Base-by-base conservation (phyloP, 2,888 invertebrate genomes). In the Drosophila prostipennis region DNA sequence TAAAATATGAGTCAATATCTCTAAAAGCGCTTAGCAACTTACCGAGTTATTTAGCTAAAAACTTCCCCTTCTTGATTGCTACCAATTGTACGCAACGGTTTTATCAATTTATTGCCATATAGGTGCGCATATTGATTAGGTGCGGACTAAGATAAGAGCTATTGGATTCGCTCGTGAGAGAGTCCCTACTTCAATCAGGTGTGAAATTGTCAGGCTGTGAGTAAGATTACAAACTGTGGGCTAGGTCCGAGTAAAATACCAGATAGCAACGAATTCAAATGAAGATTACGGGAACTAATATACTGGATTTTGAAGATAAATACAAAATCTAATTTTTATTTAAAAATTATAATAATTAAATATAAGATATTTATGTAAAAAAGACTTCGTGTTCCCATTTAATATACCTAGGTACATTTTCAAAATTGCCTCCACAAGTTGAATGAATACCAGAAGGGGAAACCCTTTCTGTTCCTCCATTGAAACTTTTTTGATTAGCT, bases 121-220 rank as follows among this genome's bases (percentile, higher is more conserved):
- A 13, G n/a, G 10, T 16, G 11, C 16, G 43, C 43, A 61, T 53
- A 70, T 61, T 36, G 42, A 48, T 54, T 19, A 37, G 42, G 13
- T 23, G 19, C 5, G 14, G 11, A 23, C 13, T 36, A 5, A 67
- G 46, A 68, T 55, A 59, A 40, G 37, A 26, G 26, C 16, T 39
- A 29, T 29, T 45, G 29, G 6, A 11, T 11, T 26, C 2, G 37
- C 26, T 26, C 6, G n/a, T 26, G 14, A 8, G 32, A 23, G 6
- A 8, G 10, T 2, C 11, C n/a, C 6, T 11, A 34, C 11, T 14
- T 7, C 1, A 11, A 23, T 5, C 51, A 48, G 32, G 46, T 43
- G 45, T 34, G 16, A 52, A 37, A 45, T 23, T 32, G 4, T 11
- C 10, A 8, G n/a, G 1, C 36, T 23, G 6, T 60, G 37, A 39